Percentiles rank a stretch among this genome's conserved stretches.
Conservation (phyloP, 2,888 invertebrate species). For the Machimus rusticus region DNA sequence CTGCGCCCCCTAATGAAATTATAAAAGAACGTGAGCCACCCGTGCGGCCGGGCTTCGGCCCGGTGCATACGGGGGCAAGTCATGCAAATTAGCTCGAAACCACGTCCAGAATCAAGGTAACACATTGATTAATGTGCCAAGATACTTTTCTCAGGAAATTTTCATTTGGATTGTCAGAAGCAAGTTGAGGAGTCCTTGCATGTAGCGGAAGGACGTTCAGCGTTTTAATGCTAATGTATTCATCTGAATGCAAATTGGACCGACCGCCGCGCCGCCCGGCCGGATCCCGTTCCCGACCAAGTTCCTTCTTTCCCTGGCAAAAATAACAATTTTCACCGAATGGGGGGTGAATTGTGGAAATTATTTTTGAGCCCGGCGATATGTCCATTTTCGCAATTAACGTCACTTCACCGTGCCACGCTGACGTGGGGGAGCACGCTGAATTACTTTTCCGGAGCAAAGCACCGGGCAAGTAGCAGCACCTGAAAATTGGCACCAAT, state of each 20-base stretch:
- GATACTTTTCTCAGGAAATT: conserved; percentile 34
- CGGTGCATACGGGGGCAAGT: conserved; percentile 10
- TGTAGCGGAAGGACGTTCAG: conserved; percentile 37
- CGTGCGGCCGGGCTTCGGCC: neutral
- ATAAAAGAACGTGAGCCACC: conserved; percentile 18
- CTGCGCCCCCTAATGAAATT: conserved; percentile 19
- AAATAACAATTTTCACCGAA: neutral
- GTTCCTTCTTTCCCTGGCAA: neutral
- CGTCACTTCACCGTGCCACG: neutral
- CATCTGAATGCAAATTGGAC: conserved; percentile 3
- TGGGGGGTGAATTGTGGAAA: neutral
- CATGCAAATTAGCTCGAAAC: conserved; percentile 27
- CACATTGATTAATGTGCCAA: conserved; percentile 40
- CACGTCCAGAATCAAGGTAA: conserved; percentile 32
- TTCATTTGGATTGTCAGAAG: conserved; percentile 36
- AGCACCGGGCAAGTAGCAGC: neutral
- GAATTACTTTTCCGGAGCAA: neutral
- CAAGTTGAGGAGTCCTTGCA: conserved; percentile 24
- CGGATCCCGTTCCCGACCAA: neutral
- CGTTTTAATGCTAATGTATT: conserved; percentile 32
- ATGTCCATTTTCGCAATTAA: neutral
- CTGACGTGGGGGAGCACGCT: neutral
- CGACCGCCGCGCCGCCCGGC: neutral
- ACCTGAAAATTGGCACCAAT: neutral
- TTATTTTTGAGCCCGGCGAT: conserved; percentile 1